Evolutionary conservation across 2,113 vertebrate species (phyloP).

Genomic region (Galemys pyrenaicus): DNA sequence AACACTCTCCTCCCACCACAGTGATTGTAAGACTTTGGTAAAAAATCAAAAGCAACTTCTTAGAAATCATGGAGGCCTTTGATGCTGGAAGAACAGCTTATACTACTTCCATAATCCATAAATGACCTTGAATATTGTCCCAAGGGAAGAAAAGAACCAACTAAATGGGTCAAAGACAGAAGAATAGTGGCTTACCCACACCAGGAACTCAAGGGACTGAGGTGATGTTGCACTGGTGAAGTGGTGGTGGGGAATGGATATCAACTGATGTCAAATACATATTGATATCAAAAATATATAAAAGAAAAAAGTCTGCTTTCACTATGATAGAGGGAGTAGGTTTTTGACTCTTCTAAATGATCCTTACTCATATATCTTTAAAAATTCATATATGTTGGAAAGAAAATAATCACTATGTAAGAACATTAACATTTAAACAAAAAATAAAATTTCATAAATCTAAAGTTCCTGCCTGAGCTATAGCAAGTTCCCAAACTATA

Average conservation of each 20-base stretch:
- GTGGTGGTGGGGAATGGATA: too few relatives aligned
- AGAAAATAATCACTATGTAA: constrained; percentile 37
- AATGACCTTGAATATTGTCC: not conserved
- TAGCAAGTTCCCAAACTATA: not conserved
- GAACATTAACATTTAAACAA: not conserved
- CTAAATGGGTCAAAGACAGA: not conserved
- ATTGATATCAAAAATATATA: too few relatives aligned
- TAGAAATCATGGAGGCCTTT: not conserved
- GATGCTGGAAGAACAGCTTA: not conserved
- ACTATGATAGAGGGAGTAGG: not conserved
- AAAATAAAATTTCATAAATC: not conserved
- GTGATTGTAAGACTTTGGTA: not conserved
- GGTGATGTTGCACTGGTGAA: too few relatives aligned
- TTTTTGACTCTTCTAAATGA: constrained; percentile 29
- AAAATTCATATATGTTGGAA: not conserved
- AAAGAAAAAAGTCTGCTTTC: too few relatives aligned
- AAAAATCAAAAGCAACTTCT: constrained; percentile 31
- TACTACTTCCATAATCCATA: not conserved
- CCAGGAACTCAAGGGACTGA: not conserved
- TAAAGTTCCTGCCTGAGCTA: not conserved
- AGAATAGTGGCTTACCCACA: not conserved
- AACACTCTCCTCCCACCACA: not conserved
- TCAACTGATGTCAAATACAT: too few relatives aligned
- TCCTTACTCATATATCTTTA: not conserved
- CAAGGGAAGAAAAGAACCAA: not conserved